Evolutionary conservation across 2,113 vertebrate genomes (phyloP).

Genomic region (Takifugu flavidus): DNA sequence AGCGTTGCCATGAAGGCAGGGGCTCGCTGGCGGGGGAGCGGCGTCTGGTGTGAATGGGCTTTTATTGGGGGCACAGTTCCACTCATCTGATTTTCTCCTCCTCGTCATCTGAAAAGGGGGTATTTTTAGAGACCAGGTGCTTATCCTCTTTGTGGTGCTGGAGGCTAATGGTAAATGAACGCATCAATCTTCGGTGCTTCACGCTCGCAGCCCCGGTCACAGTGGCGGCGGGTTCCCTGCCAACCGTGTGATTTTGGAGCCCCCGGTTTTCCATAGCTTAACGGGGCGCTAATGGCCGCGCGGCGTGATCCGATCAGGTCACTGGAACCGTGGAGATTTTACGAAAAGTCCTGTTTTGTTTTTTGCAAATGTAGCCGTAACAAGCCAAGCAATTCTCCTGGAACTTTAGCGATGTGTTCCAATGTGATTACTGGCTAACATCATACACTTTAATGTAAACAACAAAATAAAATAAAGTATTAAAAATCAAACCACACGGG

Average conservation of each 20-base stretch:
- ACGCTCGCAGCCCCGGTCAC: slow-evolving; percentile 36
- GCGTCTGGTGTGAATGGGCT: slow-evolving; percentile 45
- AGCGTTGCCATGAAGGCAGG: slow-evolving; percentile 42
- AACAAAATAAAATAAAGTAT: no score
- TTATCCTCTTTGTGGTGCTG: slow-evolving; percentile 66
- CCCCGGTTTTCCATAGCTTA: no score
- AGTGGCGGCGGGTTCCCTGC: slow-evolving; percentile 49
- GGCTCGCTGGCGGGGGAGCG: slow-evolving; percentile 42
- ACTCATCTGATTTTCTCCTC: slow-evolving; percentile 69
- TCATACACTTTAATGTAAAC: no score
- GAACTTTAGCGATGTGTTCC: no score
- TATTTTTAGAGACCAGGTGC: slow-evolving; percentile 69
- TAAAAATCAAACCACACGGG: no score
- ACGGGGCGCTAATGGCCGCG: no score
- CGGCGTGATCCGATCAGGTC: no score
- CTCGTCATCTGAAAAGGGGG: slow-evolving; percentile 57
- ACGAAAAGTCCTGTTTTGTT: no score
- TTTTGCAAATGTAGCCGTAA: no score
- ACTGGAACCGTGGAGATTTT: no score
- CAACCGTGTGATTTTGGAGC: slow-evolving; percentile 21
- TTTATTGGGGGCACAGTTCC: slow-evolving; percentile 64
- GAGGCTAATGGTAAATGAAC: slow-evolving; percentile 73
- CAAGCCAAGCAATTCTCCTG: no score
- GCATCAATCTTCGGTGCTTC: slow-evolving; percentile 64
- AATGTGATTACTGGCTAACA: no score